Evolutionary conservation across 1,140 invertebrate species (phyloP), one percentile per base, ranked within the genome.

Genomic region (Leptonema lineaticorne): DNA sequence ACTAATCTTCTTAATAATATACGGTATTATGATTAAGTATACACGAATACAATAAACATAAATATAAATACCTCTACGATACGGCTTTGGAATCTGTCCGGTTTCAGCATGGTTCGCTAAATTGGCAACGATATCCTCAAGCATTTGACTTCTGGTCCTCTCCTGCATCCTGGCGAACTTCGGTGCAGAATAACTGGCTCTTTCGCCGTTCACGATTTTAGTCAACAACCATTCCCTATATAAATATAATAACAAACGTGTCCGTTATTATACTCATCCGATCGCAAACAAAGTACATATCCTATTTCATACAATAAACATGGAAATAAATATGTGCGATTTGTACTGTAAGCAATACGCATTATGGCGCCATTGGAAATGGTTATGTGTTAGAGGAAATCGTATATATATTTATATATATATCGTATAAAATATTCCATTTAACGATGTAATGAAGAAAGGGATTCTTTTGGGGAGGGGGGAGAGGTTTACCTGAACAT

Each of bases 151-250:
- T 22, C 94, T 84, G 0, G 94, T 97, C 59, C 94, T 81, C 75
- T 96, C 94, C 77, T 96, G 92, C 89, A 98, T 95, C 67, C 95
- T 87, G 0, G 95, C 94, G 78, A 99, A 98, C 80, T 98, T 97
- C 0, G 95, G 94, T 3, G 96, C 95, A 9, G 95, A 97, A 76
- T 98, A 98, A 67, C 93, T 95, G 0, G 96, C 96, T 67, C 95
- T 85, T 78, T 99, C 97, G 0, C 96, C 97, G 75, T 99, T 98
- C 0, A 99, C 95, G 53, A 98, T 93, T 82, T 98, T 99, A 2
- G 96, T 97, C 4, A 98, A 84, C 18, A 98, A 84, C 92, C 97
- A 98, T 79, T 98, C 95, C 27, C 93, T 88, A 77, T 89, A 69
- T 8, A 46, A 41, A 57, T 2, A 30, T 6, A 30, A 14, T 3